phyloP scores from a whole-genome alignment of 2,797 vertebrate genomes.

The Bradypus variegatus region DNA sequence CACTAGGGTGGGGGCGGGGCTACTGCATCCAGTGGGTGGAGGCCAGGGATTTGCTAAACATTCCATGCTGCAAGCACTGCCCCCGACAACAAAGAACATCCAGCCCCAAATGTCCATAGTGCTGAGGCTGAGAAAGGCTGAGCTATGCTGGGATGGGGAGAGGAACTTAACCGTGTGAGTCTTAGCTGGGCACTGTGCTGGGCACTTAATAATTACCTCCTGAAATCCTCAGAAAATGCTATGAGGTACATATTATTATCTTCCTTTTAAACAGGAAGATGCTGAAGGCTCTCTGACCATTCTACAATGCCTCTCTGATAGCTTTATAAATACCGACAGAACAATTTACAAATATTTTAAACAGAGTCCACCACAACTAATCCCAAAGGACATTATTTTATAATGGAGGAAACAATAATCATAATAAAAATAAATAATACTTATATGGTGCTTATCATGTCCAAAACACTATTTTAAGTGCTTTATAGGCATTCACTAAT shows the following conservation, averaged over 20 bases:
- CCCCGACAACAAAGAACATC: not conserved
- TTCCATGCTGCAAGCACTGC: not conserved
- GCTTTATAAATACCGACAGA: not conserved
- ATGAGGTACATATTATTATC: not conserved
- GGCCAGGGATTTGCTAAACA: not conserved
- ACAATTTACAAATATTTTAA: not conserved
- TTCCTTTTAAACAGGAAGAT: not conserved
- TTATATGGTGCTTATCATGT: rapidly evolving
- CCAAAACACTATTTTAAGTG: not conserved
- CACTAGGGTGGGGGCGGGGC: not conserved
- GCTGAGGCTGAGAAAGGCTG: not conserved
- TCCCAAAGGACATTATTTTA: not conserved
- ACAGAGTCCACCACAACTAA: not conserved
- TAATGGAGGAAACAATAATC: not conserved
- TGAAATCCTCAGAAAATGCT: not conserved
- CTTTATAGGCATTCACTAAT: not conserved
- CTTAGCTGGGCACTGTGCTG: not conserved
- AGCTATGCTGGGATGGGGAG: not conserved
- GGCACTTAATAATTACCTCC: not conserved
- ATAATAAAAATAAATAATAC: not conserved
- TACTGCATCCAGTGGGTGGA: not conserved
- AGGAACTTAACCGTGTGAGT: not conserved
- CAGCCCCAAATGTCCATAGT: not conserved
- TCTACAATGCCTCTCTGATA: not conserved
- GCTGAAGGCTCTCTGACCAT: not conserved